Base-by-base conservation (phyloP, 2,888 invertebrate species). In the Yponomeuta malinellus region DNA sequence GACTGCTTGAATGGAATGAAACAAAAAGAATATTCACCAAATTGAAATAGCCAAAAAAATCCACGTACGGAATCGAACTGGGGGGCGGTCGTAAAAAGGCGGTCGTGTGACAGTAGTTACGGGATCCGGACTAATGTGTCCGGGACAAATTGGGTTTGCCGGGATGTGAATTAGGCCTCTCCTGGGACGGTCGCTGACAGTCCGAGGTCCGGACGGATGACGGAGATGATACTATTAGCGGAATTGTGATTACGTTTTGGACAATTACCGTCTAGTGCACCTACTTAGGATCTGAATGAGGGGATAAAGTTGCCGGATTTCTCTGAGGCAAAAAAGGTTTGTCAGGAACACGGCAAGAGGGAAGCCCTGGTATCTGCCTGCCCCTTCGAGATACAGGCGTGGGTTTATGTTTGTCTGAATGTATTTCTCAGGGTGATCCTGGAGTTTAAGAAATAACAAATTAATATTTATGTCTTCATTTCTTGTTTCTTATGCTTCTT, bases 111-210 rank as follows among this genome's bases (percentile, higher is more conserved):
- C 84, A 84, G 84, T 87, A 87, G 89, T 88, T 88, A 87, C 84
- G 83, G 52, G 52, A 59, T 59, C 15, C 52, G 52, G 52, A 85
- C 88, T 92, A 91, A 92, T 91, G 91, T 85, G 88, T 83, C 85
- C 85, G 78, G 86, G 86, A 80, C 88, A 90, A 90, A 91, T 92
- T 90, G 91, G 89, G 91, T 91, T 88, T 80, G 86, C 84, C 84
- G 81, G 83, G 82, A 79, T 84, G 80, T 84, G 83, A 83, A 92
- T 92, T 91, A 91, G 89, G 79, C 82, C 72, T 77, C 90, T 88
- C 88, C 43, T 10, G 89, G 85, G 90, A 83, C 37, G 33, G 68
- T 63, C 70, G 71, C 70, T 70, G 74, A 72, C 75, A 76, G 73
- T 75, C 79, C 80, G 77, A 78, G 70, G 43, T 43, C 43, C 43